Base-by-base conservation (phyloP, 2,113 vertebrate genomes). In the Leptodactylus fuscus region DNA sequence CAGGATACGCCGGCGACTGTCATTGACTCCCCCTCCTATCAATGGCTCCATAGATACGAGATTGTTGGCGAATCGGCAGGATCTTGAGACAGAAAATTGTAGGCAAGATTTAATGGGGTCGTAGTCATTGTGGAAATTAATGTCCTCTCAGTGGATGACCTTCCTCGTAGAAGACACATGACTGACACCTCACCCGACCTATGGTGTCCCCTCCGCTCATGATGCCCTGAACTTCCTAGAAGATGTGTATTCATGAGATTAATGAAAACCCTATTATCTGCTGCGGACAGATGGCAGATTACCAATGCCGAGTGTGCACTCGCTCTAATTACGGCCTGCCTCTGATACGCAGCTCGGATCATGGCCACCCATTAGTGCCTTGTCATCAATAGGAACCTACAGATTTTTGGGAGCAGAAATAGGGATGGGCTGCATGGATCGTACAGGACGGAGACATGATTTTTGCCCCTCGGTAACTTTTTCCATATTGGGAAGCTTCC, bases 241-340 rank as follows among this genome's bases (percentile, higher is more conserved):
- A 53, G 74, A 78, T 44, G 29, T 20, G n/a, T 32, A 44, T 78
- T 49, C 74, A 49, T 38, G 44, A 34, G 82, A 75, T 73, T 83
- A 73, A 55, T 48, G 20, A 67, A 67, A 82, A 69, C 29, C 58
- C 82, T 67, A 78, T 85, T 78, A 85, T 41, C 9, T 53, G 29
- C 32, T 41, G 18, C 44, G 16, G 74, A 78, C 83, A 85, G 83
- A 85, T 85, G 83, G 74, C 82, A 36, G 73, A 84, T 84, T 84
- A 84, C 27, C 74, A 24, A 41, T 49, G 58, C 10, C 3, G 58
- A 24, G 60, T 20, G 34, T 53, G 24, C 60, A 85, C 76, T 48
- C 29, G 16, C 34, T 85, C 29, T 78, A 78, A 85, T 85, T 77
- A 41, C 83, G 27, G 58, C 44, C 20, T 2, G 38, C 24, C 41